A percentile compares a stretch with the other conserved stretches of the same genome.
Conservation (phyloP, 2,113 vertebrate species). For the Coracopsis vasa region DNA sequence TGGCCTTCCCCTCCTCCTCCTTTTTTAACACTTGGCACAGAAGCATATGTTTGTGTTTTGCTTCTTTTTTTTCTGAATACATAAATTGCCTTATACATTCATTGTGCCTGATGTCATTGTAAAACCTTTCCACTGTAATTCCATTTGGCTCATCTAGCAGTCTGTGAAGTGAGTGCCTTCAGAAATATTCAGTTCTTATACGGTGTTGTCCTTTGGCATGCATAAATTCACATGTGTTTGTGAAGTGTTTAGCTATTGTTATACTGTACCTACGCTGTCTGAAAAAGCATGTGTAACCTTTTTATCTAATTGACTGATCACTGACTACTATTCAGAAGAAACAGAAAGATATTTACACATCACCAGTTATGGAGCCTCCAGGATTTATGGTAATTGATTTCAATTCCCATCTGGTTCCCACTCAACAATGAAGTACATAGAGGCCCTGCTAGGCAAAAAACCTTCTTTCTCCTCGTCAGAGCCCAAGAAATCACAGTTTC, state of each 20-base stretch:
- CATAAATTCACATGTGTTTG: constrained; percentile 65
- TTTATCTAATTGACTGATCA: constrained; percentile 72
- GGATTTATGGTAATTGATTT: constrained; percentile 70
- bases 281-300: constrained; percentile 59
- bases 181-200: constrained; percentile 31
- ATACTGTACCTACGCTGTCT: constrained; percentile 59
- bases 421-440: constrained; percentile 59
- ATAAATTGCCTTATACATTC: constrained; percentile 55
- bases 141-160: constrained; percentile 43
- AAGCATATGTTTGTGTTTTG: constrained; percentile 63
- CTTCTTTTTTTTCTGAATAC: constrained; percentile 41
- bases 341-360: constrained; percentile 69
- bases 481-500: constrained; percentile 51
- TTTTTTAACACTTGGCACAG: constrained; percentile 59
- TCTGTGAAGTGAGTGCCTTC: constrained; percentile 31
- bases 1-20: background rate
- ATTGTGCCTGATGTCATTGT: constrained; percentile 51
- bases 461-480: constrained; percentile 25
- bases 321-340: constrained; percentile 68
- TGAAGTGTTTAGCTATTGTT: constrained; percentile 68
- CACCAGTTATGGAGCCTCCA: constrained; percentile 61
- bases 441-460: constrained; percentile 45
- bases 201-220: constrained; percentile 24
- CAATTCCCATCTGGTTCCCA: constrained; percentile 68
- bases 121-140: constrained; percentile 50